Conservation (phyloP, 1,140 invertebrate species). For the Leptinotarsa lineolata region DNA sequence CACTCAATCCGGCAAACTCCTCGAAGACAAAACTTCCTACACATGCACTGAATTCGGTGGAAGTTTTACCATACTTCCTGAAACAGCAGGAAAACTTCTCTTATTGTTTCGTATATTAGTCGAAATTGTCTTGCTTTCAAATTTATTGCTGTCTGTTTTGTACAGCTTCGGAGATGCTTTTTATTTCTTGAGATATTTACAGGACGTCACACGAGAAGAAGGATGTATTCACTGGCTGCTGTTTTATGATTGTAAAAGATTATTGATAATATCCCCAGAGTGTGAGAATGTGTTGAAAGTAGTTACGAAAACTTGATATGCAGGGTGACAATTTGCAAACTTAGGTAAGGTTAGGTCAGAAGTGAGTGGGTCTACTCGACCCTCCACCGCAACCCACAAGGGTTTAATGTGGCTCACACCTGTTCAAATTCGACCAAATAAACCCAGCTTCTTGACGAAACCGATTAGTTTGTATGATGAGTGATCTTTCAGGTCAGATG, state of each 20-base stretch:
- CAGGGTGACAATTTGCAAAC: no score
- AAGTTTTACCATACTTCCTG: conserved; percentile 34
- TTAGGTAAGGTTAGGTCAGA: no score
- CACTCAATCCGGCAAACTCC: conserved; percentile 22
- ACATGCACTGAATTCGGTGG: conserved; percentile 36
- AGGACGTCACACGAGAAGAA: neutral
- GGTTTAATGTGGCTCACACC: no score
- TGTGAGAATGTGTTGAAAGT: no score
- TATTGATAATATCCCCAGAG: no score
- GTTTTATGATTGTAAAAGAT: neutral
- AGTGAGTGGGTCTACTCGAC: no score
- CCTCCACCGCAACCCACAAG: no score
- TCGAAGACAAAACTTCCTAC: conserved; percentile 41
- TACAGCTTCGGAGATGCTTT: conserved; percentile 15
- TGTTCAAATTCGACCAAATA: no score
- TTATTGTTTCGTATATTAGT: conserved; percentile 36
- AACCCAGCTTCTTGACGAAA: no score
- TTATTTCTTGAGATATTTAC: conserved; percentile 4
- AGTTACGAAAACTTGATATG: no score
- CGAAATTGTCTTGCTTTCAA: conserved; percentile 22
- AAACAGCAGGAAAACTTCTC: conserved; percentile 35
- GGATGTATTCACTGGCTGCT: neutral
- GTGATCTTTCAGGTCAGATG: no score
- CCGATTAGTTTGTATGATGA: no score
- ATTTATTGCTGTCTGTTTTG: conserved; percentile 26